A percentile compares a stretch with the other conserved stretches of the same genome.
phyloP scores from a whole-genome alignment of 2,113 vertebrate species.

The Eurystomus gularis region DNA sequence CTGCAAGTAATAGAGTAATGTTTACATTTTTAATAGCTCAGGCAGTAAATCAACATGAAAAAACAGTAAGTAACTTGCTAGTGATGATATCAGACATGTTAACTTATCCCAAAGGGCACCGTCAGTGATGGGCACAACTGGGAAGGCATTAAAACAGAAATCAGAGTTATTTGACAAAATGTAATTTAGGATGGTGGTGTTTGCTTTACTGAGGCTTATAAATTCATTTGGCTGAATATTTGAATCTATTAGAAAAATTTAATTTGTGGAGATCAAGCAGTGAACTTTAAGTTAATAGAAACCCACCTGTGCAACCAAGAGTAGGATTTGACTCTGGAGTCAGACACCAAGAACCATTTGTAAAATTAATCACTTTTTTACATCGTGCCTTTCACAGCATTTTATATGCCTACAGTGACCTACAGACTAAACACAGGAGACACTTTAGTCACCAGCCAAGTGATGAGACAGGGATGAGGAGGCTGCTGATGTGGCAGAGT shows the following conservation, averaged over 20 bases:
- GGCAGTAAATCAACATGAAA: neutral
- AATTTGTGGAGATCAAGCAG: neutral
- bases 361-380: neutral
- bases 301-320: neutral
- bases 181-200: neutral
- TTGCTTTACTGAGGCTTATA: neutral
- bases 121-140: neutral
- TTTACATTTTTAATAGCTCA: neutral
- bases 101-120: neutral
- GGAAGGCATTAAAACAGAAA: neutral
- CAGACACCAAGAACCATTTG: neutral
- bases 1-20: neutral
- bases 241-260: neutral
- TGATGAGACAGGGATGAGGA: neutral
- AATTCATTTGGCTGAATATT: neutral
- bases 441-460: neutral
- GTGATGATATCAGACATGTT: neutral
- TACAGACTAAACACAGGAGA: neutral
- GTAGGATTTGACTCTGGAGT: neutral
- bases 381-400: neutral
- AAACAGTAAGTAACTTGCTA: neutral
- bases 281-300: neutral
- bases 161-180: neutral
- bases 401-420: neutral
- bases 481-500: neutral